Base-by-base conservation (phyloP, 2,113 vertebrate genomes). In the Sarotherodon lohbergeri region DNA sequence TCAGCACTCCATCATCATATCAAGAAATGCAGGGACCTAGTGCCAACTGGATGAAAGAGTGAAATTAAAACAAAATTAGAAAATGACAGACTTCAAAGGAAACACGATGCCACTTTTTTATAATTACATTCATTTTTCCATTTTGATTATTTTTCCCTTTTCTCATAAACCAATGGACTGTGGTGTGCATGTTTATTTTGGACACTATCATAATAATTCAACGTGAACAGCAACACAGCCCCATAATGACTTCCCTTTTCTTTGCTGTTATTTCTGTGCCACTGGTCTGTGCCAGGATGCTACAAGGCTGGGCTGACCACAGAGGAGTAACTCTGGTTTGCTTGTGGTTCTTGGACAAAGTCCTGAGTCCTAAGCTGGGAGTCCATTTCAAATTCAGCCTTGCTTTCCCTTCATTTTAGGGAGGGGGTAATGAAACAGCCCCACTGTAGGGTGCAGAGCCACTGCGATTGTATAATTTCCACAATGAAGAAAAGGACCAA, bases 181-280 rank as follows among this genome's bases (percentile, higher is more conserved):
- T 71, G 89, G 83, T 76, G 73, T 41, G 24, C 85, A 19, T 54
- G 89, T 94, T 95, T 95, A 90, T 94, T 95, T 94, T 94, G 88
- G 94, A 93, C 80, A 19, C 29, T 46, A 43, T 80, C 78, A 89
- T 90, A 92, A 92, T 95, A 91, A 91, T 92, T 90, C 84, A 84
- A 80, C 80, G 76, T 63, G 90, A 93, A 84, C 82, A 48, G 88
- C 41, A 88, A 83, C 46, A 71, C 73, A 85, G 91, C 61, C 84
- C 88, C 83, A 86, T 92, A 93, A 95, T 92, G 91, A 90, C 92
- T 94, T 94, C 87, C 91, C 82, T 84, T 89, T 90, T 91, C 89
- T 87, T 90, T 91, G 86, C 91, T 93, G 94, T 95, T 96, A 95
- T 95, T 96, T 95, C 85, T 91, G 93, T 90, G 89, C 83, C 48